Evolutionary conservation across 1,140 invertebrate genomes (phyloP).

Genomic region (Caenorhabditis inopinata): DNA sequence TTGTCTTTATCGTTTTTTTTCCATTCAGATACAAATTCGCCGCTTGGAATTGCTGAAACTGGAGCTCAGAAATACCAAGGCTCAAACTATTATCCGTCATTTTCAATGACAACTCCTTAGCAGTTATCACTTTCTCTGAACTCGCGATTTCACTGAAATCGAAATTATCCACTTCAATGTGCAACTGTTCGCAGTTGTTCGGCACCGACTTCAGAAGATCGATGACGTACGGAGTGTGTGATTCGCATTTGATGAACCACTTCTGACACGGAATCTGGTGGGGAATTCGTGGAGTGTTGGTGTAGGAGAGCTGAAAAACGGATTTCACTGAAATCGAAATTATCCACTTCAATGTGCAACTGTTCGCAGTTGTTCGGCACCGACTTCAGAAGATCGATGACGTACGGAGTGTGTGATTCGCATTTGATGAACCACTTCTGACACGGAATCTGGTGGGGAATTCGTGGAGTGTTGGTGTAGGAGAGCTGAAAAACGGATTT

Average conservation of each 20-base stretch:
- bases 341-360: not conserved
- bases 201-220: not conserved
- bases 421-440: not conserved
- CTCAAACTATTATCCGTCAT: not conserved
- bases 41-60: not conserved
- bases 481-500: not conserved
- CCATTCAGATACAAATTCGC: not conserved
- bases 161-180: not conserved
- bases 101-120: not conserved
- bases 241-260: slow-evolving; percentile 1
- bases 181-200: not conserved
- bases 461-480: not conserved
- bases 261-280: not conserved
- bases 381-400: not conserved
- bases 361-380: not conserved
- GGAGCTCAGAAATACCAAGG: not conserved
- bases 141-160: not conserved
- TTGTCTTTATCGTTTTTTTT: too few relatives aligned
- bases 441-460: not conserved
- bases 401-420: not conserved
- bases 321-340: too few relatives aligned
- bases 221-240: not conserved
- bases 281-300: not conserved
- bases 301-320: not conserved
- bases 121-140: not conserved